phyloP scores from a whole-genome alignment of 2,113 vertebrate genomes.

The Pteruthius melanotis region DNA sequence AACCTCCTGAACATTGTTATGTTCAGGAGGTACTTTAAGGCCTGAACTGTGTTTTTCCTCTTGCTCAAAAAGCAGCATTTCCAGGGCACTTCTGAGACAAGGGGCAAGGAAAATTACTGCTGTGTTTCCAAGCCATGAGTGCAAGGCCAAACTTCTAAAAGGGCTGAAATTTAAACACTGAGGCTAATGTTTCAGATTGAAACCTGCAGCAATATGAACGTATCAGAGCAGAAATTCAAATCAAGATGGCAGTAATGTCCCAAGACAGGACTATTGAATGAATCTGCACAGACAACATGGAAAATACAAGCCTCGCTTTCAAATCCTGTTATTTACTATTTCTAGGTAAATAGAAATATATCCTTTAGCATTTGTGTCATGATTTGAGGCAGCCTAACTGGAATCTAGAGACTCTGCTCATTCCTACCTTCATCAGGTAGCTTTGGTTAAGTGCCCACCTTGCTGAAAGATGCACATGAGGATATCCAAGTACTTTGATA shows the following conservation, averaged over 20 bases:
- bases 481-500: background rate
- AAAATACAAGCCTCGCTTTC: background rate
- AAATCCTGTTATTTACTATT: background rate
- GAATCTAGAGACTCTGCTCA: background rate
- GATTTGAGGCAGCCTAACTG: background rate
- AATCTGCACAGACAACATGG: background rate
- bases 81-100: background rate
- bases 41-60: background rate
- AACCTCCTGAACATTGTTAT: background rate
- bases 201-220: background rate
- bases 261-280: background rate
- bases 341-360: background rate
- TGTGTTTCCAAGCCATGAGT: background rate
- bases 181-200: background rate
- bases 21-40: background rate
- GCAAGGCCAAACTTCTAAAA: background rate
- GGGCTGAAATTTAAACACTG: background rate
- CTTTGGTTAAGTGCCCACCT: background rate
- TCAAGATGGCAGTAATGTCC: background rate
- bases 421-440: background rate
- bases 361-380: background rate
- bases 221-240: background rate
- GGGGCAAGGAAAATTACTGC: background rate
- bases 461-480: background rate
- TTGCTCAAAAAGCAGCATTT: fast-evolving